phyloP scores from a whole-genome alignment of 2,888 invertebrate genomes.

The Ectropis crepuscularia region DNA sequence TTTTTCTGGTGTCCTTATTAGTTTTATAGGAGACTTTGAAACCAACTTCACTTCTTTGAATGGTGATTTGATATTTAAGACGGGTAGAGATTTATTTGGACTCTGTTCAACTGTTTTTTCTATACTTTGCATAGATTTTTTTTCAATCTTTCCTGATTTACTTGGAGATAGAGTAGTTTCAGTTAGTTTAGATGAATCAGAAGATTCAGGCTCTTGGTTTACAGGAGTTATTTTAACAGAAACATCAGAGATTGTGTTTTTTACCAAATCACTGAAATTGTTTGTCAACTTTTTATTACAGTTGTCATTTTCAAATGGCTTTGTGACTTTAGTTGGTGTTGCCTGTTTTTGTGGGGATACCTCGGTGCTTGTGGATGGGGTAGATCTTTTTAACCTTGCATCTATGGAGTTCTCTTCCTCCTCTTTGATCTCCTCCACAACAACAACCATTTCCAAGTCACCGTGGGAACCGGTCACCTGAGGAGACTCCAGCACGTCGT shows the following conservation, averaged over 20 bases:
- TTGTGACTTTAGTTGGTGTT: conserved; percentile 23
- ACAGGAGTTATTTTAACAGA: conserved; percentile 29
- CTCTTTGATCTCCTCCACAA: conserved; percentile 67
- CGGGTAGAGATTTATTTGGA: conserved; percentile 24
- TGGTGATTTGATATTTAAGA: conserved; percentile 27
- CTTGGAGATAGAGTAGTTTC: conserved; percentile 15
- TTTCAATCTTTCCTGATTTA: neutral
- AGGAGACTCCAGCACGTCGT: conserved; percentile 64
- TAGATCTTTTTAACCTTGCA: conserved; percentile 23
- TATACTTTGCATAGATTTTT: conserved; percentile 7
- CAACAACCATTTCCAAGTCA: conserved; percentile 69
- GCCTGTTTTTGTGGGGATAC: conserved; percentile 30
- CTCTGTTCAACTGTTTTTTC: conserved; percentile 33
- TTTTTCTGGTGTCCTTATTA: conserved; percentile 7
- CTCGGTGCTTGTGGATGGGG: conserved; percentile 39
- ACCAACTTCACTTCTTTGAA: conserved; percentile 22
- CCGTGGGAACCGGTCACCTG: conserved; percentile 61
- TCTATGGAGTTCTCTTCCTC: conserved; percentile 47
- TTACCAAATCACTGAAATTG: conserved; percentile 3
- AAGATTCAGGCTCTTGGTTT: conserved; percentile 44
- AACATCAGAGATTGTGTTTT: conserved; percentile 4
- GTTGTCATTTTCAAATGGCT: conserved; percentile 9
- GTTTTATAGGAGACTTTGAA: conserved; percentile 11
- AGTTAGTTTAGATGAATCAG: conserved; percentile 51
- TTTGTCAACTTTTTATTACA: conserved; percentile 2